phyloP scores from a whole-genome alignment of 2,797 vertebrate genomes.

The Ammospiza maritima region DNA sequence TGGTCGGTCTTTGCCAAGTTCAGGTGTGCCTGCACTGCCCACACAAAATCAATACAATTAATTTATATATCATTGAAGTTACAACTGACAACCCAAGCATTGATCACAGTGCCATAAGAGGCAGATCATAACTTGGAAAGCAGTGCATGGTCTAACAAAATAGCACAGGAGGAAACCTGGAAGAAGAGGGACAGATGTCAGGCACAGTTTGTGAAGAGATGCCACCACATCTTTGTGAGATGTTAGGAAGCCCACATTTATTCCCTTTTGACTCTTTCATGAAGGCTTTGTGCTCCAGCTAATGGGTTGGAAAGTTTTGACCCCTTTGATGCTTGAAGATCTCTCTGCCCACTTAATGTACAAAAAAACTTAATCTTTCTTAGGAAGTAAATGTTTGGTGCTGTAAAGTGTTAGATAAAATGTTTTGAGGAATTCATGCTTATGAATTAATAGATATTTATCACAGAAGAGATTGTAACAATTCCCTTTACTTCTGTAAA shows the following conservation, averaged over 20 bases:
- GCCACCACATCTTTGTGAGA: not conserved
- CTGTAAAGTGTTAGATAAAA: not conserved
- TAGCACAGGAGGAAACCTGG: not conserved
- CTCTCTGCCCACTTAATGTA: not conserved
- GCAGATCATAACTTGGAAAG: not conserved
- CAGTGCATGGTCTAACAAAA: not conserved
- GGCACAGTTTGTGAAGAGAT: not conserved
- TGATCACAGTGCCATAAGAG: not conserved
- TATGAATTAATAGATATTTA: not conserved
- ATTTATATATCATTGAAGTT: not conserved
- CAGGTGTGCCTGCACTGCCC: not conserved
- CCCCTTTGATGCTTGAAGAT: not conserved
- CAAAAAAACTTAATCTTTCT: not conserved
- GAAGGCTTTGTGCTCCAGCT: not conserved
- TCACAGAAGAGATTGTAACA: not conserved
- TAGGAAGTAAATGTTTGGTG: not conserved
- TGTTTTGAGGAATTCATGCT: not conserved
- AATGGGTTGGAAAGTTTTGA: not conserved
- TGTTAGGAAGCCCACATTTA: not conserved
- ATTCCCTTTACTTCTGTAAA: not conserved
- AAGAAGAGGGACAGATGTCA: not conserved
- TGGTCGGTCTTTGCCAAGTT: accelerated
- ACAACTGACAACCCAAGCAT: not conserved
- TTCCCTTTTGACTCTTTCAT: not conserved
- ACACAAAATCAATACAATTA: not conserved